Evolutionary conservation across 1,140 invertebrate species (phyloP).

Genomic region (Ectropis grisescens): DNA sequence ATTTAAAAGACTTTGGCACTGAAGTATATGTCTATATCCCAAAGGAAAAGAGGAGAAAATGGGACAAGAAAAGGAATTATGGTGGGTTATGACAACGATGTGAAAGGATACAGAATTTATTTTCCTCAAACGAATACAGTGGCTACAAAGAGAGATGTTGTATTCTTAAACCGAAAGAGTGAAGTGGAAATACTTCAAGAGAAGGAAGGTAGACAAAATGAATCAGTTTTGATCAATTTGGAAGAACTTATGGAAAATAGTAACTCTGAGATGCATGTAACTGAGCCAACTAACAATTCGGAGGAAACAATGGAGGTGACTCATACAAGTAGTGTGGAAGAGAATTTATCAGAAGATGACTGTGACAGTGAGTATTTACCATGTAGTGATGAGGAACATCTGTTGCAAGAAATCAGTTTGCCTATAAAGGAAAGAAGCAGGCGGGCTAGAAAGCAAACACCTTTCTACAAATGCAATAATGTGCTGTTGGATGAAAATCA

Average conservation of each 20-base stretch:
- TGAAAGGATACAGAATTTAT: conserved; percentile 34
- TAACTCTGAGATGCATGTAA: no score
- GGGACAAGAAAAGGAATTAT: conserved; percentile 37
- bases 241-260: no score
- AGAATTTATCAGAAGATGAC: no score
- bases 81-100: conserved; percentile 38
- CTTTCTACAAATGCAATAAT: conserved; percentile 17
- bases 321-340: no score
- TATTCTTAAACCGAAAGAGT: conserved; percentile 14
- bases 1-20: conserved; percentile 28
- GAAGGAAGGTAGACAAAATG: no score
- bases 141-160: conserved; percentile 19
- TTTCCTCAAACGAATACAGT: conserved; percentile 15
- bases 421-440: conserved; percentile 8
- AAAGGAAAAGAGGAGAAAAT: conserved; percentile 38
- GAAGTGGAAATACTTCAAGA: conserved; percentile 1
- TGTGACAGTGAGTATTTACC: conserved; percentile 16
- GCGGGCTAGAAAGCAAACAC: conserved; percentile 14
- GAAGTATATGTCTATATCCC: conserved; percentile 38
- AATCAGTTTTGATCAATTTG: no score
- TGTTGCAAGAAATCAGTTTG: conserved; percentile 11
- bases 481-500: conserved; percentile 9
- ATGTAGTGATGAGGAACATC: conserved; percentile 13
- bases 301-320: no score
- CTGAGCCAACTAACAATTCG: no score